Evolutionary conservation across 2,888 invertebrate genomes (phyloP).

Genomic region (Hypena proboscidalis): DNA sequence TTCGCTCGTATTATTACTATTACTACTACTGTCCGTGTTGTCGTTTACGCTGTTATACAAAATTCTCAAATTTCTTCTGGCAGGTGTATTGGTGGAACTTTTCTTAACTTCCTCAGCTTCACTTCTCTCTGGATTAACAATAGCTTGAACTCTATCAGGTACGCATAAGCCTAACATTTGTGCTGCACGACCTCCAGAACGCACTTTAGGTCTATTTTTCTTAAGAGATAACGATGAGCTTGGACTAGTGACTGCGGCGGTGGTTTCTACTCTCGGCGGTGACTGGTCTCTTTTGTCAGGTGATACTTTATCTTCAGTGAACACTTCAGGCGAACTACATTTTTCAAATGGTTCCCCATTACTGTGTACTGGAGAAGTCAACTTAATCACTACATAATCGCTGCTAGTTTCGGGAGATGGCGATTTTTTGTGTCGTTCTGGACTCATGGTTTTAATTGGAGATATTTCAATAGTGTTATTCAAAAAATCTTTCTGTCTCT

Average conservation of each 20-base stretch:
- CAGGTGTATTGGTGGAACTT: conserved; percentile 56
- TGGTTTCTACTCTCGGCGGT: conserved; percentile 65
- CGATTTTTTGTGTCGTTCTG: conserved; percentile 61
- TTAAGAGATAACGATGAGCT: conserved; percentile 72
- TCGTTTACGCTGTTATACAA: conserved; percentile 64
- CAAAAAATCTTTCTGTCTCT: conserved; percentile 82
- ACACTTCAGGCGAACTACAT: conserved; percentile 73
- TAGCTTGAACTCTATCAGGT: conserved; percentile 59
- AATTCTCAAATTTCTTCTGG: conserved; percentile 67
- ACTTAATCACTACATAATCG: conserved; percentile 71
- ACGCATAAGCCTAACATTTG: conserved; percentile 79
- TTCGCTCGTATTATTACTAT: conserved; percentile 36
- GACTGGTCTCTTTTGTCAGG: conserved; percentile 73
- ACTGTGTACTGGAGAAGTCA: conserved; percentile 69
- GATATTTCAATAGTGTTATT: conserved; percentile 86
- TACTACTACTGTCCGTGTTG: conserved; percentile 42
- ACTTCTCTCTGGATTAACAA: conserved; percentile 52
- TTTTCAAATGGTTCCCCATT: conserved; percentile 74
- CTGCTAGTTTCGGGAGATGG: conserved; percentile 66
- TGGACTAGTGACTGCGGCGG: conserved; percentile 59
- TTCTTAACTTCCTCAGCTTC: conserved; percentile 62
- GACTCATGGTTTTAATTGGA: conserved; percentile 81
- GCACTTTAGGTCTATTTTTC: conserved; percentile 71
- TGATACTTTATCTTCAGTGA: conserved; percentile 75
- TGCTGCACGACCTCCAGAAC: conserved; percentile 70